Evolutionary conservation across 2,888 invertebrate genomes (phyloP).

Genomic region (Leptarthrus brevirostris): DNA sequence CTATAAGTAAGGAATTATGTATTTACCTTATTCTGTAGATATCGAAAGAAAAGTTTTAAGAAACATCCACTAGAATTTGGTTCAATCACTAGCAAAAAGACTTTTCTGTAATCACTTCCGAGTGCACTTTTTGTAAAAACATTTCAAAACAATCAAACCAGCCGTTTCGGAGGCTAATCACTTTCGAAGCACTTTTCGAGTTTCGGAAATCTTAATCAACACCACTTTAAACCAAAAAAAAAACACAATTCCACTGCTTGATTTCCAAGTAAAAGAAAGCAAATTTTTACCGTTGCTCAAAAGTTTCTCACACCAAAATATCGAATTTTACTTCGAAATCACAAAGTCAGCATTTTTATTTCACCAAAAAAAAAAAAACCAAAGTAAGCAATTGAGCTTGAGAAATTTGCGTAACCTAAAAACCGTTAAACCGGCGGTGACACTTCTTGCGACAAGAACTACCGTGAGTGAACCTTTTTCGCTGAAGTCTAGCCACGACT

Average conservation of each 20-base stretch:
- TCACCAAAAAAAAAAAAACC: not conserved
- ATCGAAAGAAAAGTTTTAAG: not conserved
- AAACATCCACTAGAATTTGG: constrained; percentile 9
- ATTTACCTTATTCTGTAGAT: not conserved
- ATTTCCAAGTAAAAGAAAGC: not conserved
- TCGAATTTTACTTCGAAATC: constrained; percentile 1
- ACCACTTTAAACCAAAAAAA: not conserved
- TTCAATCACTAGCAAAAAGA: not conserved
- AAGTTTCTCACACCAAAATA: not conserved
- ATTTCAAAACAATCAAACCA: constrained; percentile 8
- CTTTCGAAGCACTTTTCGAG: not conserved
- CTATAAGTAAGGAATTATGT: too few species aligned
- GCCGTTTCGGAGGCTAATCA: not conserved
- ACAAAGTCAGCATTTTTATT: constrained; percentile 7
- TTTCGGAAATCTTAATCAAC: not conserved
- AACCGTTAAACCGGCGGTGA: constrained; percentile 38
- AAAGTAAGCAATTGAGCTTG: not conserved
- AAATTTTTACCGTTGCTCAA: constrained; percentile 17
- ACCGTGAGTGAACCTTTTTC: not conserved
- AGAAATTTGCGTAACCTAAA: constrained; percentile 18
- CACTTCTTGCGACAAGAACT: constrained; percentile 25
- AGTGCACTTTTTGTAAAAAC: constrained; percentile 24
- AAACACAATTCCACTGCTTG: not conserved
- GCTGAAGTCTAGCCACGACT: not conserved
- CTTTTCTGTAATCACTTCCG: constrained; percentile 20